phyloP scores from a whole-genome alignment of 1,140 invertebrate species.

The Tribolium castaneum region DNA sequence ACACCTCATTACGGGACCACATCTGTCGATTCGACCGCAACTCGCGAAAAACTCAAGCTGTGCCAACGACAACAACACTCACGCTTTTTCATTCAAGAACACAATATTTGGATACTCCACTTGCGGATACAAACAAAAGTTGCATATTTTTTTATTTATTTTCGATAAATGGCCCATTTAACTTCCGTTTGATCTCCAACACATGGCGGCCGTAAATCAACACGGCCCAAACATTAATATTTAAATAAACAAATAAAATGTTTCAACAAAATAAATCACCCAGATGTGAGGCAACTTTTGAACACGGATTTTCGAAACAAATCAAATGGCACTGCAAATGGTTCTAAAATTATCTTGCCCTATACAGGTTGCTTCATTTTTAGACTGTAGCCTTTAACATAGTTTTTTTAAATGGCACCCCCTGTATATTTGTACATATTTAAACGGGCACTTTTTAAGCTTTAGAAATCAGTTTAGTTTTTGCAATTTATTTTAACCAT shows the following conservation, averaged over 20 bases:
- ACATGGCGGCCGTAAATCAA: neutral
- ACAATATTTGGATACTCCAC: neutral
- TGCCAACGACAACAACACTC: neutral
- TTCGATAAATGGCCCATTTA: neutral
- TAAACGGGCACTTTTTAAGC: too few relatives aligned
- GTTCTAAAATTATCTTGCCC: too few relatives aligned
- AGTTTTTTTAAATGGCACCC: too few relatives aligned
- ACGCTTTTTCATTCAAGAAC: neutral
- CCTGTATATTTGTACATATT: too few relatives aligned
- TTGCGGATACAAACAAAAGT: neutral
- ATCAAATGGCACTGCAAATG: too few relatives aligned
- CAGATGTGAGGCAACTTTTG: neutral
- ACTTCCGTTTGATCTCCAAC: neutral
- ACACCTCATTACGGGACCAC: conserved; percentile 13
- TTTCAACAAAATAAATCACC: neutral
- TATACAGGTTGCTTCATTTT: too few relatives aligned
- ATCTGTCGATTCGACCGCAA: conserved; percentile 15
- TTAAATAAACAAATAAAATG: neutral
- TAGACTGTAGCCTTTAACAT: too few relatives aligned
- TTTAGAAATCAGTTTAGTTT: too few relatives aligned
- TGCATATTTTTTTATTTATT: neutral
- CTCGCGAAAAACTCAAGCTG: neutral
- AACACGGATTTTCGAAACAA: neutral
- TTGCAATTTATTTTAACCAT: too few relatives aligned
- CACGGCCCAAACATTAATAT: neutral